Evolutionary conservation across 2,797 vertebrate genomes (phyloP).

Genomic region (Staurois parvus): DNA sequence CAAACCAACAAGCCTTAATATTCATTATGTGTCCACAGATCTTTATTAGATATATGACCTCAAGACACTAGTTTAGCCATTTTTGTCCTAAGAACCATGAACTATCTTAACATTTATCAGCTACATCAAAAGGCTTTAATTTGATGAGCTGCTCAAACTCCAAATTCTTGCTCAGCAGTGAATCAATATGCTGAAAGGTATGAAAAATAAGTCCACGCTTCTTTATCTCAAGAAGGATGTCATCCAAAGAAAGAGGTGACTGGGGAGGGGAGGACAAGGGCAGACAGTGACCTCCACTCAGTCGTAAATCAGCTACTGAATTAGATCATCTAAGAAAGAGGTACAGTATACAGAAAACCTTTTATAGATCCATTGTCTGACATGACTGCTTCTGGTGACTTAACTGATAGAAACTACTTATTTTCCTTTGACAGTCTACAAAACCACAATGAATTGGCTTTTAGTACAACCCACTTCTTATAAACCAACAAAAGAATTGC

Average conservation of each 20-base stretch:
- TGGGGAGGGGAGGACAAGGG: constrained; percentile 33
- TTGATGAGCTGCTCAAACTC: constrained; percentile 33
- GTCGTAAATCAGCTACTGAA: constrained; percentile 75
- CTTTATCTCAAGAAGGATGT: constrained; percentile 45
- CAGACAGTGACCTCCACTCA: constrained; percentile 64
- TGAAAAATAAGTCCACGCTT: constrained; percentile 46
- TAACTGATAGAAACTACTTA: constrained; percentile 72
- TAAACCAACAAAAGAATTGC: not conserved
- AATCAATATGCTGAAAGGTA: constrained; percentile 52
- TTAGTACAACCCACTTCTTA: constrained; percentile 1
- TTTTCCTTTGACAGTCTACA: constrained; percentile 67
- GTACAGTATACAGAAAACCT: constrained; percentile 70
- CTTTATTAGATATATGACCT: constrained; percentile 4
- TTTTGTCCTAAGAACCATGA: constrained; percentile 18
- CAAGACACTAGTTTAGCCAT: not conserved
- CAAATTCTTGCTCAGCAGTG: constrained; percentile 34
- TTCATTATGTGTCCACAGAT: not conserved
- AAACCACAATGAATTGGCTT: constrained; percentile 15
- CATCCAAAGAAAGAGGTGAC: constrained; percentile 41
- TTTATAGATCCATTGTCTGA: constrained; percentile 76
- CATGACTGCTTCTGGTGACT: constrained; percentile 75
- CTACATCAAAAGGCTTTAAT: constrained; percentile 32
- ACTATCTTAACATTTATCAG: constrained; percentile 45
- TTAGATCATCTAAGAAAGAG: constrained; percentile 78
- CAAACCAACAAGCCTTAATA: not conserved